Evolutionary conservation across 1,140 invertebrate genomes (phyloP).

Genomic region (Aradophagus sp.): DNA sequence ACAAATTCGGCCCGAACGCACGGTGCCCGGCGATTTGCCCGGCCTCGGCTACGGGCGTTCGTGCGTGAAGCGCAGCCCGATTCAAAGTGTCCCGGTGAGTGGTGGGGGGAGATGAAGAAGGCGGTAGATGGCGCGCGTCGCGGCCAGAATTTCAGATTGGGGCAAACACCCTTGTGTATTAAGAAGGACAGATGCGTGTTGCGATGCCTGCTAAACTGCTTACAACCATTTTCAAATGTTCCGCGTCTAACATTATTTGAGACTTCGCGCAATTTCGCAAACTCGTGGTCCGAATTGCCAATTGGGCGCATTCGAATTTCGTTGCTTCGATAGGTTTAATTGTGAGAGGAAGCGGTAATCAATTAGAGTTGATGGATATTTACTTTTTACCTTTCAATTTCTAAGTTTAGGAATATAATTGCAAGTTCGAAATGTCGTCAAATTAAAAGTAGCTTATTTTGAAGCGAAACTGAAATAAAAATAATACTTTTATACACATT

Average conservation of each 20-base stretch:
- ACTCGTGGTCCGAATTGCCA: conserved; percentile 34
- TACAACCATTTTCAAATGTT: conserved; percentile 48
- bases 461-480: too few species aligned
- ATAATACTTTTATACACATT: too few species aligned
- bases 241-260: conserved; percentile 32
- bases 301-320: conserved; percentile 3
- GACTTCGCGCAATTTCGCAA: conserved; percentile 20
- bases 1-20: conserved; percentile 51
- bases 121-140: conserved; percentile 26
- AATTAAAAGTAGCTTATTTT: too few species aligned
- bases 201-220: conserved; percentile 25
- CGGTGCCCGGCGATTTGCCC: conserved; percentile 32
- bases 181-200: conserved; percentile 52
- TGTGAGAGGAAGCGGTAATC: conserved; percentile 2
- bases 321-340: too few species aligned
- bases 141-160: conserved; percentile 49
- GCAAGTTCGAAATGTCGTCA: too few species aligned
- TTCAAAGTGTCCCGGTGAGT: conserved; percentile 56
- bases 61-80: conserved; percentile 53
- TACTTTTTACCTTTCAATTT: too few species aligned
- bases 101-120: conserved; percentile 32
- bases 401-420: too few species aligned
- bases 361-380: too few species aligned
- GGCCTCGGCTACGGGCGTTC: conserved; percentile 29
- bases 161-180: conserved; percentile 59